These are phyloP conservation scores for Acanthopagrus latus DNA, from an alignment of 2,797 vertebrate species.

Conservation along the genomic window DNA sequence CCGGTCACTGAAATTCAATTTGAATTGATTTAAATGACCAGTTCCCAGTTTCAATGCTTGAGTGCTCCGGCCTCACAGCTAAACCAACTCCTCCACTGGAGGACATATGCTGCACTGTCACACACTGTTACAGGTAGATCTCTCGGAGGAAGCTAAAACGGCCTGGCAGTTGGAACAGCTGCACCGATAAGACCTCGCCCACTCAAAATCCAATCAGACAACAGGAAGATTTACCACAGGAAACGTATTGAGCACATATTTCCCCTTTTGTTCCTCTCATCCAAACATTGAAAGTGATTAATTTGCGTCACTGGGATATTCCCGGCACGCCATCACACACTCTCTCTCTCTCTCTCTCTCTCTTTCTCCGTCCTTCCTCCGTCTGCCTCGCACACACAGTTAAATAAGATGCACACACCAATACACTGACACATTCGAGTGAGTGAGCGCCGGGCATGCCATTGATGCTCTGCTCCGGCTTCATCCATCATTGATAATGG, in stretches of 20 bases:
- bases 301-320: conserved; percentile 64
- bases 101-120: conserved; percentile 41
- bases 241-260: conserved; percentile 51
- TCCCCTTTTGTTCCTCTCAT: conserved; percentile 63
- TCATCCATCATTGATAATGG: conserved; percentile 87
- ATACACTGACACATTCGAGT: conserved; percentile 63
- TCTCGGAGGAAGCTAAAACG: conserved; percentile 44
- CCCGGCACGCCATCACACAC: conserved; percentile 37
- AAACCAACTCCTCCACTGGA: conserved; percentile 13
- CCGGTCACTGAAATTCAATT: neutral
- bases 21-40: conserved; percentile 10
- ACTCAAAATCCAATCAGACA: conserved; percentile 49
- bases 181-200: conserved; percentile 58
- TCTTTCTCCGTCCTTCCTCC: conserved; percentile 17
- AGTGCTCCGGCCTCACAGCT: neutral
- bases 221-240: conserved; percentile 55
- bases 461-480: conserved; percentile 85
- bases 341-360: too few relatives aligned
- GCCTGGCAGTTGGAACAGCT: conserved; percentile 68
- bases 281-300: conserved; percentile 55
- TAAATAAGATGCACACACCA: conserved; percentile 56
- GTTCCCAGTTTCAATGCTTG: neutral
- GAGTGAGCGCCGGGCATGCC: conserved; percentile 81
- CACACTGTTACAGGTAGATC: conserved; percentile 47
- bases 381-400: conserved; percentile 21